Evolutionary conservation across 2,888 invertebrate genomes (phyloP).

Genomic region (Ptycholaimellus sp.): DNA sequence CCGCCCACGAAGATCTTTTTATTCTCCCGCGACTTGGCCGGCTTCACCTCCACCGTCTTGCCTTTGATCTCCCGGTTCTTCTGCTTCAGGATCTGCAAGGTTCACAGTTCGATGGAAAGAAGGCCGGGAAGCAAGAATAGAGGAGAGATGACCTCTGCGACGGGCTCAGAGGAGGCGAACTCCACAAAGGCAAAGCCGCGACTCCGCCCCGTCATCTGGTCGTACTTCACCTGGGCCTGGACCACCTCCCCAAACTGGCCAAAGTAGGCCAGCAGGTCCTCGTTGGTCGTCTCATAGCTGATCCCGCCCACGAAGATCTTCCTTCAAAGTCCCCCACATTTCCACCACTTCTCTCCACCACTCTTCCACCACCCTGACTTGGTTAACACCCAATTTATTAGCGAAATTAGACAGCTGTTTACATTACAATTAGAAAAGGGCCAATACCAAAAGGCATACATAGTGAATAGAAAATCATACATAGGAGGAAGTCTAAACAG

Average conservation of each 20-base stretch:
- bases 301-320: slow-evolving; percentile 27
- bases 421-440: no score
- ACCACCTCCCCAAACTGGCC: slow-evolving; percentile 20
- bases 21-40: slow-evolving; percentile 25
- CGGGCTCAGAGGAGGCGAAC: slow-evolving; percentile 20
- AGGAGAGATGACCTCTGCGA: no score
- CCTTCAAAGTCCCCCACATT: slow-evolving; percentile 15
- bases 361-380: no score
- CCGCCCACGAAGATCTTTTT: slow-evolving; percentile 27
- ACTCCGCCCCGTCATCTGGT: slow-evolving; percentile 22
- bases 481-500: no score
- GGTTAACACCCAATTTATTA: no score
- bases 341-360: no score
- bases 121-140: no score
- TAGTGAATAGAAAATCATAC: no score
- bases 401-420: no score
- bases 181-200: slow-evolving; percentile 26
- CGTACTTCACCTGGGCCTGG: slow-evolving; percentile 23
- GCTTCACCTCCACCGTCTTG: slow-evolving; percentile 20
- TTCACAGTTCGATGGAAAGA: not conserved
- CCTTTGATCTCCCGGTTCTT: slow-evolving; percentile 4
- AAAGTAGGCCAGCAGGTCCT: slow-evolving; percentile 21
- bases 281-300: slow-evolving; percentile 21
- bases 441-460: no score
- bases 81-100: slow-evolving; percentile 2